Percentiles rank a stretch among this genome's conserved stretches.
Conservation (phyloP, 2,113 vertebrate species). For the Nestor notabilis region DNA sequence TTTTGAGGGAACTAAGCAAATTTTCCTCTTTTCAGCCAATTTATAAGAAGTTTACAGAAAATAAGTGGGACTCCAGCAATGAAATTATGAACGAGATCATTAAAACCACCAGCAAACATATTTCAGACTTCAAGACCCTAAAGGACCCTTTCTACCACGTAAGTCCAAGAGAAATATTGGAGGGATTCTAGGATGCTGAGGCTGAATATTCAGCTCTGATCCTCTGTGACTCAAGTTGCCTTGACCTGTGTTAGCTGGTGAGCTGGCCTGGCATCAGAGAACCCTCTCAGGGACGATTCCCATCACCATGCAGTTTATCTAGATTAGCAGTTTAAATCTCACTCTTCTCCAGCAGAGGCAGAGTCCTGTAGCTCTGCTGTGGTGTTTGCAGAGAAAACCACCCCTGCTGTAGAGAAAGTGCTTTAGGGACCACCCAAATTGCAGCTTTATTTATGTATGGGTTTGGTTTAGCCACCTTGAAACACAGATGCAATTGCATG, state of each 20-base stretch:
- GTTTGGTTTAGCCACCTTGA: not conserved
- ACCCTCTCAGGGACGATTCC: not conserved
- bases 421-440: not conserved
- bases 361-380: not conserved
- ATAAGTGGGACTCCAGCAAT: slow-evolving; percentile 72
- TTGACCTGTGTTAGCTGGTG: accelerated
- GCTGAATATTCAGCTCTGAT: not conserved
- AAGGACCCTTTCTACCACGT: slow-evolving; percentile 76
- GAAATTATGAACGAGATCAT: slow-evolving; percentile 76
- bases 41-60: slow-evolving; percentile 80
- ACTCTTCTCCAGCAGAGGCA: not conserved
- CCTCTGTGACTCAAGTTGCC: not conserved
- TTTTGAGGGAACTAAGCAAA: not conserved
- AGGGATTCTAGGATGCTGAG: not conserved
- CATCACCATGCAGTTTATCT: not conserved
- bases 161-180: not conserved
- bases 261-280: not conserved
- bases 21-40: slow-evolving; percentile 65
- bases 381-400: not conserved
- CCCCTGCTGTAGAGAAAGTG: not conserved
- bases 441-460: not conserved
- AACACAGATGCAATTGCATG: not conserved
- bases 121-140: slow-evolving; percentile 71
- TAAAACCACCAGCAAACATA: slow-evolving; percentile 32
- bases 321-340: not conserved